Evolutionary conservation across 2,888 invertebrate species (phyloP).

Genomic region (Thera obeliscata): DNA sequence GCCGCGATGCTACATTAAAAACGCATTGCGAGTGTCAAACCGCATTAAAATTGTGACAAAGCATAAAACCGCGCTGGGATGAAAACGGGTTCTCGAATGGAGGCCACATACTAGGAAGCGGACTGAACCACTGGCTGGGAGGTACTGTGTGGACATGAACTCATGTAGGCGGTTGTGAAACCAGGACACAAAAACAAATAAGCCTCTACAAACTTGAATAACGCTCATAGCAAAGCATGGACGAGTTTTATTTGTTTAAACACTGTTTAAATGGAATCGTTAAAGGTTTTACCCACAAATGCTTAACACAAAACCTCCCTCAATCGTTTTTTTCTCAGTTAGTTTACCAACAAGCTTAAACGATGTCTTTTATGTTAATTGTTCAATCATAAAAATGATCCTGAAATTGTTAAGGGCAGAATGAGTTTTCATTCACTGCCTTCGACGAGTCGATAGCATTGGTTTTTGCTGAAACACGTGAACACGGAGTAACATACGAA

Average conservation of each 20-base stretch:
- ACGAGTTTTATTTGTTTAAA: background rate
- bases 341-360: background rate
- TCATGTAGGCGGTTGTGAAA: constrained; percentile 20
- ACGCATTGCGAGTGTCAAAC: constrained; percentile 36
- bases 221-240: constrained; percentile 1
- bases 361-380: no score
- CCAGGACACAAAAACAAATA: constrained; percentile 25
- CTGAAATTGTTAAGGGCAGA: no score
- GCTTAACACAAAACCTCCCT: no score
- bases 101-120: constrained; percentile 47
- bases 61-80: constrained; percentile 40
- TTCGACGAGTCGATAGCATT: no score
- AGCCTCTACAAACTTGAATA: constrained; percentile 10
- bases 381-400: no score
- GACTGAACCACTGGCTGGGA: constrained; percentile 37
- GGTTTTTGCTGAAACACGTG: no score
- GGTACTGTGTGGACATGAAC: constrained; percentile 23
- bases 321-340: background rate
- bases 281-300: background rate
- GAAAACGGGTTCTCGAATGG: constrained; percentile 46
- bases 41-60: constrained; percentile 40
- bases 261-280: background rate
- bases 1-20: constrained; percentile 32
- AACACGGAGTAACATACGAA: no score
- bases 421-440: no score